Evolutionary conservation across 1,140 invertebrate genomes (phyloP).

Genomic region (Drosophila pseudoobscura): DNA sequence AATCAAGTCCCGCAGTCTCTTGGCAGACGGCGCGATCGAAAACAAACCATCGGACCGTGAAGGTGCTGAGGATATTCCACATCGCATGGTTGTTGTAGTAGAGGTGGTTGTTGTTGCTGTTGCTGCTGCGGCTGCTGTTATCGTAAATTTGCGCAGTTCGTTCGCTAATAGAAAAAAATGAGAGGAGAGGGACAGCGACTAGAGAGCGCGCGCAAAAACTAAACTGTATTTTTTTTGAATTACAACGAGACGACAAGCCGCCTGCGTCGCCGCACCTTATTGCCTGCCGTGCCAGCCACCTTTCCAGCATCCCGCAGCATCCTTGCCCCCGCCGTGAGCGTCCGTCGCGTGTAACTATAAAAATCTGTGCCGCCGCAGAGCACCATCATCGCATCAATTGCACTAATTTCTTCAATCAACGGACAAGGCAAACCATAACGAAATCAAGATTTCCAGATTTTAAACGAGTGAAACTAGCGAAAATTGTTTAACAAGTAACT

Average conservation of each 20-base stretch:
- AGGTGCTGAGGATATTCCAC: constrained; percentile 74
- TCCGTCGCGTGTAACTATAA: constrained; percentile 74
- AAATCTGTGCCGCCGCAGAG: constrained; percentile 54
- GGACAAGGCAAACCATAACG: constrained; percentile 68
- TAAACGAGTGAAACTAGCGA: constrained; percentile 76
- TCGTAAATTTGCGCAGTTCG: constrained; percentile 71
- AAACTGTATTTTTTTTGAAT: constrained; percentile 47
- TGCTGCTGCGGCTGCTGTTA: constrained; percentile 56
- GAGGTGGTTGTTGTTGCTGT: constrained; percentile 50
- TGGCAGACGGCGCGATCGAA: constrained; percentile 64
- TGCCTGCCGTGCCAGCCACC: constrained; percentile 35
- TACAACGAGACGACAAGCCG: constrained; percentile 8
- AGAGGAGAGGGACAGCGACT: constrained; percentile 12
- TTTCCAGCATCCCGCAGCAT: constrained; percentile 41
- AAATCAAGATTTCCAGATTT: constrained; percentile 39
- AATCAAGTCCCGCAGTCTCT: constrained; percentile 62
- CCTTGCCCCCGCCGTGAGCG: constrained; percentile 35
- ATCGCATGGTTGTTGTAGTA: constrained; percentile 27
- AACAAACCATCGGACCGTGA: constrained; percentile 73
- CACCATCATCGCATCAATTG: constrained; percentile 68
- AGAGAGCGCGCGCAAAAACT: constrained; percentile 45
- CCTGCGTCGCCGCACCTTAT: neutral
- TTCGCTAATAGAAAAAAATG: constrained; percentile 14
- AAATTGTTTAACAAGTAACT: constrained; percentile 70
- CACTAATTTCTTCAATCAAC: constrained; percentile 79